Evolutionary conservation across 1,140 invertebrate genomes (phyloP).

Genomic region (Hyphantria cunea): DNA sequence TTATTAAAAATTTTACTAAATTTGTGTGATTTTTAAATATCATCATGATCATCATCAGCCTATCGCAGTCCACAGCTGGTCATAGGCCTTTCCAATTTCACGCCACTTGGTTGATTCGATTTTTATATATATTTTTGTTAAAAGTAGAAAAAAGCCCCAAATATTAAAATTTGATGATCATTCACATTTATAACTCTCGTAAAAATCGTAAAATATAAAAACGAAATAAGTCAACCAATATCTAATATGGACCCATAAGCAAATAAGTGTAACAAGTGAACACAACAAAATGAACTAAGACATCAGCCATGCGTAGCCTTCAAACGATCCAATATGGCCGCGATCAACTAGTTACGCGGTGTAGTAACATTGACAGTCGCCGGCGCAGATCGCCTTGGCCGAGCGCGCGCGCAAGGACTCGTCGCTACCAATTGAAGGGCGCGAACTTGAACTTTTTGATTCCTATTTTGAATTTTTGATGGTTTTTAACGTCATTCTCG

Average conservation of each 20-base stretch:
- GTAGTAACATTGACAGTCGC: constrained; percentile 76
- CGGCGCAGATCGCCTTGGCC: constrained; percentile 64
- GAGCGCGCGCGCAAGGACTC: constrained; percentile 69
- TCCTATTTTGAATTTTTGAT: constrained; percentile 12
- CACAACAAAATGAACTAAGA: constrained; percentile 22
- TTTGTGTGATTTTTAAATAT: too few species aligned
- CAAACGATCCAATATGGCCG: constrained; percentile 59
- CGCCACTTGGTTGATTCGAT: too few species aligned
- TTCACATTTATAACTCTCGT: too few species aligned
- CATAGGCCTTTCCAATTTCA: too few species aligned
- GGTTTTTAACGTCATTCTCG: background rate
- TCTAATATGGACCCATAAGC: background rate
- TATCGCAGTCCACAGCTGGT: too few species aligned
- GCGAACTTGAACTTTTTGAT: constrained; percentile 29
- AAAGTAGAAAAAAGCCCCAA: too few species aligned
- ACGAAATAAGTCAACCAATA: too few species aligned
- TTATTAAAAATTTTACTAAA: too few species aligned
- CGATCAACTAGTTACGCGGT: constrained; percentile 45
- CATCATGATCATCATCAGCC: too few species aligned
- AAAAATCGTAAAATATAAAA: too few species aligned
- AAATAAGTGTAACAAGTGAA: background rate
- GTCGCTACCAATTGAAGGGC: constrained; percentile 36
- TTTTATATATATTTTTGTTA: too few species aligned
- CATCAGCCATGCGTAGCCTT: constrained; percentile 42
- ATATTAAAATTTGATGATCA: too few species aligned